These are phyloP conservation scores for Actinia equina DNA, from an alignment of 64 coral and sea anemone genomes.

Conservation along the genomic window DNA sequence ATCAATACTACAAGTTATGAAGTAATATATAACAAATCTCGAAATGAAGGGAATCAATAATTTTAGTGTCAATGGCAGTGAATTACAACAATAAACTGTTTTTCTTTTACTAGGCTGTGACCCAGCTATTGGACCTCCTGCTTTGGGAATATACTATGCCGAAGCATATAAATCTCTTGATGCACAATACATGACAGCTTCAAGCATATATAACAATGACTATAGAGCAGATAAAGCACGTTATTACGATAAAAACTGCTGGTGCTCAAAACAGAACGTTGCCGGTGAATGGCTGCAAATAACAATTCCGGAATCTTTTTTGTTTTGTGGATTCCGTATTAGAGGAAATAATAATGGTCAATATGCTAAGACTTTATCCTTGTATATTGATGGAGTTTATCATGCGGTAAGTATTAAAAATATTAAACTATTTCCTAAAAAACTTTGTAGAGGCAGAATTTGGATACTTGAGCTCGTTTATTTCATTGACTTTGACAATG, in stretches of 20 bases:
- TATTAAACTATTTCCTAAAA: too few relatives aligned
- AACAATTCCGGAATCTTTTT: background rate
- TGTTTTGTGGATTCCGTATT: background rate
- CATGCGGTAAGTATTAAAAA: background rate
- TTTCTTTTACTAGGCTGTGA: background rate
- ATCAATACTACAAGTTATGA: too few relatives aligned
- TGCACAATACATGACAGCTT: background rate
- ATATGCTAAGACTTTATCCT: background rate
- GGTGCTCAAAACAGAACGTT: background rate
- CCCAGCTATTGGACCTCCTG: background rate
- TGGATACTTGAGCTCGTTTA: too few relatives aligned
- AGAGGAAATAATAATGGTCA: background rate
- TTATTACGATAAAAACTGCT: background rate
- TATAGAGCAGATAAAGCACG: background rate
- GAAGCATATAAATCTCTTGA: background rate
- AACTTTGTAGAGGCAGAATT: too few relatives aligned
- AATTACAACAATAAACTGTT: too few relatives aligned
- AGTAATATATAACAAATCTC: too few relatives aligned
- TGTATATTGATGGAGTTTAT: background rate
- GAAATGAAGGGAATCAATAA: too few relatives aligned
- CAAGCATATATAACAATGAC: background rate
- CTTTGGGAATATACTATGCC: background rate
- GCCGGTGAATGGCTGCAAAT: background rate
- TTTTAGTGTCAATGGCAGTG: too few relatives aligned
- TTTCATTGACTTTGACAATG: too few relatives aligned